phyloP scores from a whole-genome alignment of 2,113 vertebrate species.

The Machaerirhynchus nigripectus region DNA sequence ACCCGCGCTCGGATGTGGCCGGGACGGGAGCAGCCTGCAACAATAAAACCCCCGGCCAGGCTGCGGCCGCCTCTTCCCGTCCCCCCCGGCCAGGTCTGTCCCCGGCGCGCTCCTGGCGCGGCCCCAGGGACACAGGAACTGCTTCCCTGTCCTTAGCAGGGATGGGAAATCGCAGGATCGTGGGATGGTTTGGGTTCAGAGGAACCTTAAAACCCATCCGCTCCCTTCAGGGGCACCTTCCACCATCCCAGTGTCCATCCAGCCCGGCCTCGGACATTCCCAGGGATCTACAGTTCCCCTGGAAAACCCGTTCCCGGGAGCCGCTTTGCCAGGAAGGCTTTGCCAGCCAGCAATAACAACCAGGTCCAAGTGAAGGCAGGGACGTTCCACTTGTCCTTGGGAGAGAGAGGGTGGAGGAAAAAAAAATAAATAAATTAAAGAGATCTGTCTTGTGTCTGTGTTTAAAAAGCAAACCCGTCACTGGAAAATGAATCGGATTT shows the following conservation, averaged over 20 bases:
- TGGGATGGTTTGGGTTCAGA: background rate
- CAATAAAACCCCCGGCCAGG: background rate
- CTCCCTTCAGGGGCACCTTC: background rate
- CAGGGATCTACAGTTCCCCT: background rate
- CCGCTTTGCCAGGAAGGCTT: background rate
- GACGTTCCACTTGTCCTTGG: background rate
- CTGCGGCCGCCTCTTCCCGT: background rate
- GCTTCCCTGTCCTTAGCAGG: background rate
- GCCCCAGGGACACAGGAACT: background rate
- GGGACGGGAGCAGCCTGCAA: conserved; percentile 18
- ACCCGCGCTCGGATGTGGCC: conserved; percentile 3
- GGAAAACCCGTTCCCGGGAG: background rate
- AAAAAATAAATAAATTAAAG: background rate
- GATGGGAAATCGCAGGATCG: background rate
- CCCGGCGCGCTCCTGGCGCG: accelerated
- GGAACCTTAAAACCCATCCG: too few relatives aligned
- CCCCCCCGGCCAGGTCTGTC: accelerated
- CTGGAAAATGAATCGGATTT: background rate
- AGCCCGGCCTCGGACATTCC: background rate
- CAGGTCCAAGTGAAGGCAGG: background rate
- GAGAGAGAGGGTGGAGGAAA: background rate
- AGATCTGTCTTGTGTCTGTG: background rate
- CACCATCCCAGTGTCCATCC: accelerated
- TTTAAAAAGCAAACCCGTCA: background rate
- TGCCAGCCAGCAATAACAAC: background rate